These are phyloP conservation scores for Chionoecetes opilio DNA, from an alignment of 1,140 invertebrate species.

Conservation along the genomic window DNA sequence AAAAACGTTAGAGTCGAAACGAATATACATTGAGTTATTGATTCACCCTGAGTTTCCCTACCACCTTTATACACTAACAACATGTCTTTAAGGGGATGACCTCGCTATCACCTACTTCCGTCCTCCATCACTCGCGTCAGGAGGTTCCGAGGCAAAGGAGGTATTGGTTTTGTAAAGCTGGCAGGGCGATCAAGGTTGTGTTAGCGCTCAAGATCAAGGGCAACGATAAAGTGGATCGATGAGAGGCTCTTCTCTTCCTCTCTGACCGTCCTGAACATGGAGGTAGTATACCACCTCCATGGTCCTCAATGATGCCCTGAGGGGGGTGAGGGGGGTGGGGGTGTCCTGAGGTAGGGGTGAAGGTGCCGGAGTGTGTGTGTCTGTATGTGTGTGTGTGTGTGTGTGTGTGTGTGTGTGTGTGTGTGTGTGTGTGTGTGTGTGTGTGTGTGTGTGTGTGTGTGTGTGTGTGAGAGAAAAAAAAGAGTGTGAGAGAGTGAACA, in stretches of 20 bases:
- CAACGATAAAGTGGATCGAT: background rate
- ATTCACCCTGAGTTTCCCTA: no score
- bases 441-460: background rate
- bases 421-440: conserved; percentile 44
- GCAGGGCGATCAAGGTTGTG: background rate
- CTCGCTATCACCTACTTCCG: background rate
- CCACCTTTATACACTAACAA: no score
- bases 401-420: conserved; percentile 31
- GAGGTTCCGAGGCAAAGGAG: background rate
- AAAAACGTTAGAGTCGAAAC: no score
- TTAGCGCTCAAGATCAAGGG: background rate
- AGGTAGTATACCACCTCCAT: no score
- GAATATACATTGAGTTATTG: no score
- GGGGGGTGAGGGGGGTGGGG: no score
- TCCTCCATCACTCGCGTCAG: no score
- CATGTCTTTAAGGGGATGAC: background rate
- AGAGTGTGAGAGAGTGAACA: no score
- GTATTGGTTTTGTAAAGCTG: background rate
- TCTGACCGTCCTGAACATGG: no score
- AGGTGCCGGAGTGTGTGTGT: background rate
- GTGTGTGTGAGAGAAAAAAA: background rate
- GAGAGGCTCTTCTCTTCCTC: no score
- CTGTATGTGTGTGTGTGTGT: conserved; percentile 38
- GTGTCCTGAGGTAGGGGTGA: background rate
- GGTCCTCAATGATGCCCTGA: no score